Evolutionary conservation across 2,113 vertebrate species (phyloP).

Genomic region (Tringa solitaria): DNA sequence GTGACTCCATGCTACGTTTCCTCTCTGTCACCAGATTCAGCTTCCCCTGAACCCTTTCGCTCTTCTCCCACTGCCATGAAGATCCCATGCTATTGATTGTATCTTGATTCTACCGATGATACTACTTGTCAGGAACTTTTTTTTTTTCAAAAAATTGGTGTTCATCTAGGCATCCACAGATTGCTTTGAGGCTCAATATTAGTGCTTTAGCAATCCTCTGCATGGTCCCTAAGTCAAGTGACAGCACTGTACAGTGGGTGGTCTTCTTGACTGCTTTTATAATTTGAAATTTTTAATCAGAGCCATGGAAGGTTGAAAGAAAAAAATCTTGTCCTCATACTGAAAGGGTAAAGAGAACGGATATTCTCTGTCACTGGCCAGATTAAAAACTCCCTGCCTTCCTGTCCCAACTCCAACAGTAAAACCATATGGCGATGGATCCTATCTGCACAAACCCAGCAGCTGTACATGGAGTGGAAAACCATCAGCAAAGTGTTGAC

Average conservation of each 20-base stretch:
- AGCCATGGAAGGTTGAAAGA: neutral
- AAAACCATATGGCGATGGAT: neutral
- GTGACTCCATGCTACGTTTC: neutral
- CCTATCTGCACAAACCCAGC: neutral
- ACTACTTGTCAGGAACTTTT: neutral
- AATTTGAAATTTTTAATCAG: neutral
- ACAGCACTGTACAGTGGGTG: rapidly evolving
- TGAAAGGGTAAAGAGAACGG: neutral
- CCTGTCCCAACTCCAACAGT: neutral
- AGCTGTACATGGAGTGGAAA: neutral
- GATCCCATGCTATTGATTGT: neutral
- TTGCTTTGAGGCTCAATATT: neutral
- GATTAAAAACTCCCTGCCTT: neutral
- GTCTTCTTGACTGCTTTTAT: neutral
- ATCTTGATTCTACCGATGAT: neutral
- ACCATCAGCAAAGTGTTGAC: neutral
- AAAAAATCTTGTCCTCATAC: neutral
- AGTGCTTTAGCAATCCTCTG: neutral
- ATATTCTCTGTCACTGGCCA: neutral
- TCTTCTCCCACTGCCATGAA: neutral
- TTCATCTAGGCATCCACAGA: neutral
- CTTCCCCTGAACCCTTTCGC: rapidly evolving
- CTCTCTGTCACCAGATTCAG: neutral
- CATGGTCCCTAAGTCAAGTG: neutral
- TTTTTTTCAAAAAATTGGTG: too few relatives aligned